Conservation (phyloP, 1,140 invertebrate genomes). For the fruit fly (Drosophila melanogaster) region DNA sequence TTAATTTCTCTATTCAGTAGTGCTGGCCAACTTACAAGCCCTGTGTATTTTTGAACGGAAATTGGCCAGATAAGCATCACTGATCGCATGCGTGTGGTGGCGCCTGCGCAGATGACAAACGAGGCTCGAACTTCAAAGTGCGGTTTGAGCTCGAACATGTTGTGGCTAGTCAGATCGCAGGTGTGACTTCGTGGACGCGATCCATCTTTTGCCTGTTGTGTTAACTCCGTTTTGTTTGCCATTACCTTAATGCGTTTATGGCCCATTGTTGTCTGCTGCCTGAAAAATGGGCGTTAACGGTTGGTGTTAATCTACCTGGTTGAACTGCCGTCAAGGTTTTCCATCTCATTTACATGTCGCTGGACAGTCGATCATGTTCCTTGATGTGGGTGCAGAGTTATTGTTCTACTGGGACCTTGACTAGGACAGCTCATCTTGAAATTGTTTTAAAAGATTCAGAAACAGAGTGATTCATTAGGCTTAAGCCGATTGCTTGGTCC, state of each 20-base stretch:
- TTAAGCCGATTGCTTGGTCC: conserved; percentile 5
- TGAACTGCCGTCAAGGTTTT: conserved; percentile 62
- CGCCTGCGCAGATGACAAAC: conserved; percentile 29
- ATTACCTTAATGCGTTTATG: conserved; percentile 65
- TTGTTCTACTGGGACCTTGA: conserved; percentile 28
- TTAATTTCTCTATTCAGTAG: too few relatives aligned
- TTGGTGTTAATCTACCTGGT: conserved; percentile 41
- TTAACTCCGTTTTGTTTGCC: conserved; percentile 22
- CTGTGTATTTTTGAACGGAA: neutral
- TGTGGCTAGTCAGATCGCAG: conserved; percentile 7
- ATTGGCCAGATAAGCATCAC: neutral
- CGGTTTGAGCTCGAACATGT: conserved; percentile 29
- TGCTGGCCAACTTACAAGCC: too few relatives aligned
- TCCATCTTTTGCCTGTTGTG: conserved; percentile 16
- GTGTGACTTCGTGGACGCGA: conserved; percentile 22
- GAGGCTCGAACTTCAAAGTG: neutral
- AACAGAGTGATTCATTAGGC: conserved; percentile 18
- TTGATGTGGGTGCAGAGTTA: conserved; percentile 13
- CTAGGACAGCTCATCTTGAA: conserved; percentile 16
- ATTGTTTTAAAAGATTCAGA: neutral
- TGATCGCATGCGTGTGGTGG: conserved; percentile 10
- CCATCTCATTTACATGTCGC: conserved; percentile 56
- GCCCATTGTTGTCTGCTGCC: conserved; percentile 56
- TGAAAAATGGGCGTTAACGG: conserved; percentile 31
- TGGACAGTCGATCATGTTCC: conserved; percentile 17